Conservation (phyloP, 1,140 invertebrate genomes). For the Diorhabda carinulata region DNA sequence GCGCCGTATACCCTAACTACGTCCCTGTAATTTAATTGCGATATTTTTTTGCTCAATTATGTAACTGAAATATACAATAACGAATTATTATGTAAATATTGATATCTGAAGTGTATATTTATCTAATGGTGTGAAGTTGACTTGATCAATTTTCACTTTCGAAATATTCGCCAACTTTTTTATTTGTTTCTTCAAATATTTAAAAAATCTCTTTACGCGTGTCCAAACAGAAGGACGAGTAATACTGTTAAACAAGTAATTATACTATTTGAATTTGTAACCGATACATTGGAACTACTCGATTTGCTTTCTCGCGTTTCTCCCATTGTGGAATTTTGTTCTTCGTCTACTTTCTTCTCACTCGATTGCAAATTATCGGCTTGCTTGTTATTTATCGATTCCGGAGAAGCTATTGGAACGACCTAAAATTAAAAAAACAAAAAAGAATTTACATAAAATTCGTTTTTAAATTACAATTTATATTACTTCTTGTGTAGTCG, state of each 20-base stretch:
- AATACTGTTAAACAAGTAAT: not conserved
- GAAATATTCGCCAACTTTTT: too few species aligned
- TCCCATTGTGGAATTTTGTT: conserved; percentile 28
- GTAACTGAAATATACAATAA: too few species aligned
- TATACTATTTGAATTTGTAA: conserved; percentile 9
- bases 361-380: conserved; percentile 25
- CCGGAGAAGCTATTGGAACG: conserved; percentile 23
- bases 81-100: too few species aligned
- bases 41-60: too few species aligned
- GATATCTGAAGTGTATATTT: too few species aligned
- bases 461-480: not conserved
- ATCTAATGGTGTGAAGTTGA: too few species aligned
- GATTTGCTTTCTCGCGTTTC: conserved; percentile 6
- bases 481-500: conserved; percentile 47
- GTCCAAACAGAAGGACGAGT: not conserved
- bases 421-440: not conserved
- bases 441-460: too few species aligned
- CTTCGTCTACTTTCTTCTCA: conserved; percentile 35
- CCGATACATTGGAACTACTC: not conserved
- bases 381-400: conserved; percentile 18
- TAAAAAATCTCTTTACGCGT: not conserved
- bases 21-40: too few species aligned
- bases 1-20: too few species aligned
- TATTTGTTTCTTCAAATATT: too few species aligned
- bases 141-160: too few species aligned